Conservation (phyloP, 2,888 invertebrate species). For the Urechis unicinctus region DNA sequence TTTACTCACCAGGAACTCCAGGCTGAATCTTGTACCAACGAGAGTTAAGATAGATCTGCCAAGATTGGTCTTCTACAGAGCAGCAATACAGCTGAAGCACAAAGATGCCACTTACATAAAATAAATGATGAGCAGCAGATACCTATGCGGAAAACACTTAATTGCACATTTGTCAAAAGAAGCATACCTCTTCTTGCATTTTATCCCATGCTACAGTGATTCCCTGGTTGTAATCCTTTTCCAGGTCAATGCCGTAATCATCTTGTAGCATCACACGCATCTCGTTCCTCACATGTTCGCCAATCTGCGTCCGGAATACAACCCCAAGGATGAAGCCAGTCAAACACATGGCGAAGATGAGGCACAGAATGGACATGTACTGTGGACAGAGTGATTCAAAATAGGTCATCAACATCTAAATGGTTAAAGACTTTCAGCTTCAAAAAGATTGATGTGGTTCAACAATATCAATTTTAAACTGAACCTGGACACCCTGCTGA, state of each 20-base stretch:
- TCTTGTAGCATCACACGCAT: neutral
- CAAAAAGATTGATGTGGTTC: too few relatives aligned
- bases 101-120: too few relatives aligned
- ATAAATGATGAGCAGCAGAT: too few relatives aligned
- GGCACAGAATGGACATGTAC: neutral
- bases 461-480: too few relatives aligned
- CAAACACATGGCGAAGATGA: neutral
- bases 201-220: neutral
- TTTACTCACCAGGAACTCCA: slow-evolving; percentile 1
- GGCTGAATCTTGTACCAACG: slow-evolving; percentile 11
- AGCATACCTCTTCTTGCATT: neutral
- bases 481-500: too few relatives aligned
- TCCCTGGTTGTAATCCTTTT: neutral
- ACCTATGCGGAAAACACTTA: too few relatives aligned
- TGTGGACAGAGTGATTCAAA: neutral
- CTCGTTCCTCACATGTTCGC: neutral
- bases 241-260: neutral
- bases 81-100: slow-evolving; percentile 11
- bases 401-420: neutral
- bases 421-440: too few relatives aligned
- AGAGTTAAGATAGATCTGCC: slow-evolving; percentile 10
- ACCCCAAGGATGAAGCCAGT: neutral
- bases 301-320: neutral
- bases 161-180: too few relatives aligned
- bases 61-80: slow-evolving; percentile 9